phyloP scores from a whole-genome alignment of 2,888 invertebrate genomes.

The Acholoe squamosa region DNA sequence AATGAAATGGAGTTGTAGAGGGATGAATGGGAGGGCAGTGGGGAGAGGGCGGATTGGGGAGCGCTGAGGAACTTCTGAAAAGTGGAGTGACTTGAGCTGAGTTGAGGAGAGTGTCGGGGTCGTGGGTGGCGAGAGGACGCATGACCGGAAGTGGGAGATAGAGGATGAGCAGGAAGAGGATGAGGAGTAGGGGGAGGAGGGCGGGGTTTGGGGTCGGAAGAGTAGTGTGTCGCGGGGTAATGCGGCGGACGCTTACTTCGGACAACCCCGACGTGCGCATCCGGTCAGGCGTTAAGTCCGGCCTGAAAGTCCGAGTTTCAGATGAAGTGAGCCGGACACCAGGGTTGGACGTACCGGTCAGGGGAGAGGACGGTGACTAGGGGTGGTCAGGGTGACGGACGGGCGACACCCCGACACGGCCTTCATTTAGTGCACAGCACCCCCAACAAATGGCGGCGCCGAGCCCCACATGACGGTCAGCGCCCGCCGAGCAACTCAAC shows the following conservation, averaged over 20 bases:
- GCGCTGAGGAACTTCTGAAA: neutral
- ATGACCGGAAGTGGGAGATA: neutral
- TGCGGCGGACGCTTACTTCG: neutral
- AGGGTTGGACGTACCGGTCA: neutral
- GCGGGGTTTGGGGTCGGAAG: neutral
- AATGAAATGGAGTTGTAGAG: neutral
- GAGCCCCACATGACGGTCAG: neutral
- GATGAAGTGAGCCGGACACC: slow-evolving; percentile 41
- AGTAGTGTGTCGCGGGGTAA: slow-evolving; percentile 4
- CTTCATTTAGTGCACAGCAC: slow-evolving; percentile 24
- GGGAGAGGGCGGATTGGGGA: neutral
- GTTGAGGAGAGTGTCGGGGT: neutral
- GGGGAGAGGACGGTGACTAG: neutral
- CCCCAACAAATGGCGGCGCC: slow-evolving; percentile 46
- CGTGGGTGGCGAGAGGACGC: neutral
- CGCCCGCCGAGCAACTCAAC: slow-evolving; percentile 35
- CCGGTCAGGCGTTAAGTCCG: neutral
- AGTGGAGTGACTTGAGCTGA: neutral
- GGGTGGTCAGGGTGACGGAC: slow-evolving; percentile 27
- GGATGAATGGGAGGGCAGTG: neutral
- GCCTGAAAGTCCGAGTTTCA: neutral
- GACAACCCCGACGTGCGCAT: slow-evolving; percentile 9
- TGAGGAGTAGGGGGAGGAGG: neutral
- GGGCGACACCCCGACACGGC: slow-evolving; percentile 21
- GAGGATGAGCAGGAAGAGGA: neutral